Evolutionary conservation across 2,888 invertebrate genomes (phyloP).

Genomic region (Liopterus haemorrhoidalis): DNA sequence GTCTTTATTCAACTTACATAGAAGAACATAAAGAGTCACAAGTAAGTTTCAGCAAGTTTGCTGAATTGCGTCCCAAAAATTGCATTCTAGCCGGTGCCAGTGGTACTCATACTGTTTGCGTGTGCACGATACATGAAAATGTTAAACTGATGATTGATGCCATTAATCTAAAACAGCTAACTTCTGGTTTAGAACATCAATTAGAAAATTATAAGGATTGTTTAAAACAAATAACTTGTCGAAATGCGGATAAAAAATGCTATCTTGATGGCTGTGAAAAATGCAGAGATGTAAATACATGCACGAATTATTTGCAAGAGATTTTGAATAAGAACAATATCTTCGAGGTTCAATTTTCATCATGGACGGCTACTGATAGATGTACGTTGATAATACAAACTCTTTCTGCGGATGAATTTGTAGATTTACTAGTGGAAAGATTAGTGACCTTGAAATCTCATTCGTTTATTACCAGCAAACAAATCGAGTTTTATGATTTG

Average conservation of each 20-base stretch:
- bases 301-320: neutral
- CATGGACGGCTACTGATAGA: neutral
- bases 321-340: neutral
- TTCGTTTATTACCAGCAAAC: slow-evolving; percentile 26
- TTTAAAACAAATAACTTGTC: slow-evolving; percentile 19
- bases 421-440: neutral
- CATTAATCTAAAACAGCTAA: slow-evolving; percentile 13
- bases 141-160: slow-evolving; percentile 19
- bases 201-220: slow-evolving; percentile 17
- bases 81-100: slow-evolving; percentile 22
- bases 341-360: neutral
- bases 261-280: slow-evolving; percentile 10
- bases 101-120: slow-evolving; percentile 26
- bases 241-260: slow-evolving; percentile 16
- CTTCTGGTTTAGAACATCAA: slow-evolving; percentile 4
- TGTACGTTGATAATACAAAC: neutral
- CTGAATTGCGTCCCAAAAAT: slow-evolving; percentile 17
- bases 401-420: slow-evolving; percentile 1
- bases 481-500: slow-evolving; percentile 22
- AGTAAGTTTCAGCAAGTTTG: slow-evolving; percentile 21
- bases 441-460: neutral
- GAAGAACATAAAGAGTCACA: slow-evolving; percentile 13
- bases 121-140: slow-evolving; percentile 22
- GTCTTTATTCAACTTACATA: slow-evolving; percentile 15
- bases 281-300: neutral